Evolutionary conservation across 2,797 vertebrate species (phyloP).

Genomic region (Acridotheres tristis): DNA sequence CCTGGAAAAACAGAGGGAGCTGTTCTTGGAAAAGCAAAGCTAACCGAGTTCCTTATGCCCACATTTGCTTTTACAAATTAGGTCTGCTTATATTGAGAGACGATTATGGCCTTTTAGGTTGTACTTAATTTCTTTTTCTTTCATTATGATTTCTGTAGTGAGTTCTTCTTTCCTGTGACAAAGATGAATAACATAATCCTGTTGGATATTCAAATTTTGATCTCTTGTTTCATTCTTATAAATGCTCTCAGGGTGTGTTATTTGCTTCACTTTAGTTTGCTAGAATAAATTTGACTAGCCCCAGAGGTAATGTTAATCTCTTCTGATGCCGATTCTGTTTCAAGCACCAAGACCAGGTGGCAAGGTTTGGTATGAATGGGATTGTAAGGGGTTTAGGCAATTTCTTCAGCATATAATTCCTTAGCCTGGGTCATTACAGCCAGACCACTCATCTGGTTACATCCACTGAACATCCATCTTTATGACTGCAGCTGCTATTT

Average conservation of each 20-base stretch:
- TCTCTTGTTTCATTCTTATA: not conserved
- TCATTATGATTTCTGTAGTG: not conserved
- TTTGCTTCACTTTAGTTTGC: slow-evolving; percentile 7
- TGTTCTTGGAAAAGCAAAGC: not conserved
- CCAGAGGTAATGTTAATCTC: not conserved
- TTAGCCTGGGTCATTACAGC: not conserved
- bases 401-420: not conserved
- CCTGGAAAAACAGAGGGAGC: not conserved
- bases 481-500: not conserved
- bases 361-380: not conserved
- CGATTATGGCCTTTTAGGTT: not conserved
- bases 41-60: not conserved
- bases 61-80: not conserved
- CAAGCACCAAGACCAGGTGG: not conserved
- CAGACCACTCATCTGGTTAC: not conserved
- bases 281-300: slow-evolving; percentile 4
- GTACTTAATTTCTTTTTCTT: not conserved
- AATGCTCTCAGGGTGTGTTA: not conserved
- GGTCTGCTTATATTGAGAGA: not conserved
- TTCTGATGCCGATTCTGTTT: slow-evolving; percentile 4
- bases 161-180: not conserved
- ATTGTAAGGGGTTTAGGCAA: not conserved
- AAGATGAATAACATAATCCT: not conserved
- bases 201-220: not conserved
- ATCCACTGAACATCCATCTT: not conserved